Evolutionary conservation across 2,113 vertebrate genomes (phyloP).

Genomic region (Hippocampus mohnikei): DNA sequence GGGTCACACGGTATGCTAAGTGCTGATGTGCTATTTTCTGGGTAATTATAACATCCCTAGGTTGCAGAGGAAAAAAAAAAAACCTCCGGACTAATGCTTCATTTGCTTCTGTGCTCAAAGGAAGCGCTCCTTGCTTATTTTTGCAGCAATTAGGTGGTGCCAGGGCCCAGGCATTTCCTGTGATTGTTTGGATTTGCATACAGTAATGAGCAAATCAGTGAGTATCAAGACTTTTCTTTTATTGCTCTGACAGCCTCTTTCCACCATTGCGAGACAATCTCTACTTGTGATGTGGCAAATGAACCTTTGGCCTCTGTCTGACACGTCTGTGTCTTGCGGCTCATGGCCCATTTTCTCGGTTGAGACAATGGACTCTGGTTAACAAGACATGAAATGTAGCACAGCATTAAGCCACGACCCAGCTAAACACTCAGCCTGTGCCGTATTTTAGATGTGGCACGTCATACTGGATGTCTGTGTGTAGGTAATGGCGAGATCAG

Average conservation of each 20-base stretch:
- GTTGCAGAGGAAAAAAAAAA: slow-evolving; percentile 43
- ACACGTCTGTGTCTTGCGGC: slow-evolving; percentile 16
- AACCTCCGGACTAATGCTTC: slow-evolving; percentile 72
- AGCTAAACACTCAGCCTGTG: not conserved
- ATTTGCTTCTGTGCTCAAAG: slow-evolving; percentile 70
- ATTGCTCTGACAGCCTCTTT: slow-evolving; percentile 2
- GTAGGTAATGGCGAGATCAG: slow-evolving; percentile 41
- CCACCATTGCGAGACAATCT: slow-evolving; percentile 20
- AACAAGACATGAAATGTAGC: slow-evolving; percentile 34
- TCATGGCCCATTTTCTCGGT: slow-evolving; percentile 13
- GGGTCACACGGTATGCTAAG: slow-evolving; percentile 58
- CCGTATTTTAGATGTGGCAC: not conserved
- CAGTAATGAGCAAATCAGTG: slow-evolving; percentile 57
- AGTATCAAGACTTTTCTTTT: slow-evolving; percentile 13
- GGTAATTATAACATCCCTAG: slow-evolving; percentile 74
- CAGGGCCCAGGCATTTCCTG: slow-evolving; percentile 73
- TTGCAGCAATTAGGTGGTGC: slow-evolving; percentile 70
- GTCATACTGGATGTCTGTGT: slow-evolving; percentile 8
- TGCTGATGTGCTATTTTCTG: slow-evolving; percentile 73
- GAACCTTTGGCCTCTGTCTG: slow-evolving; percentile 22
- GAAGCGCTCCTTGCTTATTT: slow-evolving; percentile 73
- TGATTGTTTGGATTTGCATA: slow-evolving; percentile 76
- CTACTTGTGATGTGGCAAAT: slow-evolving; percentile 54
- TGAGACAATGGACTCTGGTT: slow-evolving; percentile 43
- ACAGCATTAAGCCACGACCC: not conserved